Percentiles rank a stretch among this genome's conserved stretches.
Conservation (phyloP, 1,140 invertebrate species). For the Zaprionus taronus region DNA sequence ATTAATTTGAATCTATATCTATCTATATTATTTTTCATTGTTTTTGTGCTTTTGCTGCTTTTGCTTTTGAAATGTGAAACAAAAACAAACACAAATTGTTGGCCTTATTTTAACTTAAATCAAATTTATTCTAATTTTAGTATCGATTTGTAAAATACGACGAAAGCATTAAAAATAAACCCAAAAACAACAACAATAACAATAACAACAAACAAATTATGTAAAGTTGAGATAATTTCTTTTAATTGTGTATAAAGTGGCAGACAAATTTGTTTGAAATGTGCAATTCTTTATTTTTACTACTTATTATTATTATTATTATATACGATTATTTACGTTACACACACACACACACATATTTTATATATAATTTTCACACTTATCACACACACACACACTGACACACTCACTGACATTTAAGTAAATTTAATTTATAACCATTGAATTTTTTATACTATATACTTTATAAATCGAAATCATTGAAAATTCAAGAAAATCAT, state of each 20-base stretch:
- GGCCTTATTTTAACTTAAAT: conserved; percentile 82
- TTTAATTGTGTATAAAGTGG: conserved; percentile 58
- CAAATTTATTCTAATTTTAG: conserved; percentile 81
- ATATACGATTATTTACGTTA: conserved; percentile 44
- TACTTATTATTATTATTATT: conserved; percentile 61
- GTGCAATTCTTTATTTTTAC: conserved; percentile 79
- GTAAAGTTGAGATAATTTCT: conserved; percentile 49
- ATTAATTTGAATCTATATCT: conserved; percentile 47
- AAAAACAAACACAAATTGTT: conserved; percentile 55
- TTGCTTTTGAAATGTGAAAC: conserved; percentile 50
- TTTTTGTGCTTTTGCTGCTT: conserved; percentile 50
- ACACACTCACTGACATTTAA: conserved; percentile 55
- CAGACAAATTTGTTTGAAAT: conserved; percentile 68
- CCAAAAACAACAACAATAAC: conserved; percentile 33
- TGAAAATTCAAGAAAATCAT: conserved; percentile 49
- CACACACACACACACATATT: conserved; percentile 20
- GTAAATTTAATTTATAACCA: conserved; percentile 68
- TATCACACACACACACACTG: conserved; percentile 37
- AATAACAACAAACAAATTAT: conserved; percentile 46
- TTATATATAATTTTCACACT: conserved; percentile 51
- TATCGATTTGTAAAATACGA: conserved; percentile 57
- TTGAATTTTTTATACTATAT: conserved; percentile 40
- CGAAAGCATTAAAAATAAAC: conserved; percentile 28
- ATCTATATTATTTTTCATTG: conserved; percentile 39
- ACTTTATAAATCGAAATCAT: conserved; percentile 23